Evolutionary conservation across 2,797 vertebrate species (phyloP), one percentile per base, ranked within the genome.

Genomic region (Helicolenus hilgendorfi): DNA sequence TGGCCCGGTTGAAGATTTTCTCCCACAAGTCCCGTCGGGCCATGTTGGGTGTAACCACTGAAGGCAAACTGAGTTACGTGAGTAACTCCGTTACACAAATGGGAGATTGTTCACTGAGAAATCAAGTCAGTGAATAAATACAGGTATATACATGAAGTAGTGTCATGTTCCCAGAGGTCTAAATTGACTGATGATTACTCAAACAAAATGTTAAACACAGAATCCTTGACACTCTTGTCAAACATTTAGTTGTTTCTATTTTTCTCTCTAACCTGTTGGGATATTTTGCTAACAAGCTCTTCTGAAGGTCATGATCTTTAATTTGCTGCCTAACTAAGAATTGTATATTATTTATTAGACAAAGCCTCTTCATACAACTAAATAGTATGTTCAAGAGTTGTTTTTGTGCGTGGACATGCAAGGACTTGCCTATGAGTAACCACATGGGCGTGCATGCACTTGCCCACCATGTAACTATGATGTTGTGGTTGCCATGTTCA

Each of bases 401-500:
- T 65, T 26, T 90, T 60, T 81, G 24, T 20, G 53, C 7, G 1
- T 72, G 20, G 62, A 64, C 78, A 65, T 81, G 78, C 13, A 2
- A 31, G 38, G 71, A 56, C 63, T 58, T 80, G 84, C 45, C 41
- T 67, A 7, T 60, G 38, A 26, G 3, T 29, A 24, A 31, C 38
- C 11, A 26, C 33, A 22, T 56, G 53, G 38, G 36, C 73, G 18
- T 86, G 88, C 13, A 55, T 11, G 29, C 36, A 58, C 77, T 70
- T 77, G 58, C 78, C 64, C 70, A 7, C 56, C 35, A 24, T 81
- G 72, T 84, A 56, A 84, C 68, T 79, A 62, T 82, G 63, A 82
- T 81, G 26, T 65, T 77, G 59, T 78, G 65, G 73, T 88, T 87
- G 11, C 49, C 59, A 74, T 89, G 58, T 63, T 84, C 72, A 73